Conservation (phyloP, 2,888 invertebrate genomes). For the Leptopilina myrica region DNA sequence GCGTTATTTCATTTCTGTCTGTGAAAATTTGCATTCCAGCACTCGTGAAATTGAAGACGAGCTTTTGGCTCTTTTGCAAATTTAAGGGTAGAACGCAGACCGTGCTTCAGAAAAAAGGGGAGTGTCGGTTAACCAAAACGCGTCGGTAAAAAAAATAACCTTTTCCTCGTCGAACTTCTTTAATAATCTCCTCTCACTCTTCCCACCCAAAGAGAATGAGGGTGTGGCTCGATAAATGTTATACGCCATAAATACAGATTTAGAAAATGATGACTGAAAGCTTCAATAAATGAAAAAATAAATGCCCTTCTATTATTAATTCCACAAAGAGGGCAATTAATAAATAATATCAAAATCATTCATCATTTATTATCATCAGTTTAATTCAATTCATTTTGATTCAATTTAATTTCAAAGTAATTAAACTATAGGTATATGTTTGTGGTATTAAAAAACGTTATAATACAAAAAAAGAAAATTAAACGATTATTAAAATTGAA, state of each 20-base stretch:
- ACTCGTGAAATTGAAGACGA: slow-evolving; percentile 27
- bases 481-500: too few species aligned
- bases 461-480: too few species aligned
- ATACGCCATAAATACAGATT: slow-evolving; percentile 19
- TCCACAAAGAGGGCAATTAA: background rate
- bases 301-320: background rate
- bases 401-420: too few species aligned
- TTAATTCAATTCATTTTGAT: too few species aligned
- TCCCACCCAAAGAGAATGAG: background rate
- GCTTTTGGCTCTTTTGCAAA: slow-evolving; percentile 11
- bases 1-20: background rate
- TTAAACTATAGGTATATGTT: too few species aligned
- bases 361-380: too few species aligned
- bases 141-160: background rate
- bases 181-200: slow-evolving; percentile 14
- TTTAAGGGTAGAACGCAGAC: background rate
- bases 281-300: background rate
- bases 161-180: background rate
- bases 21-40: slow-evolving; percentile 18
- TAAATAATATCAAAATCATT: too few species aligned
- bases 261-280: background rate
- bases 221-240: slow-evolving; percentile 18
- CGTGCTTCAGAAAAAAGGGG: background rate
- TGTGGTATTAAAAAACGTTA: too few species aligned
- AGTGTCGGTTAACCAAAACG: slow-evolving; percentile 7